Evolutionary conservation across 2,113 vertebrate genomes (phyloP).

Genomic region (Ondatra zibethicus): DNA sequence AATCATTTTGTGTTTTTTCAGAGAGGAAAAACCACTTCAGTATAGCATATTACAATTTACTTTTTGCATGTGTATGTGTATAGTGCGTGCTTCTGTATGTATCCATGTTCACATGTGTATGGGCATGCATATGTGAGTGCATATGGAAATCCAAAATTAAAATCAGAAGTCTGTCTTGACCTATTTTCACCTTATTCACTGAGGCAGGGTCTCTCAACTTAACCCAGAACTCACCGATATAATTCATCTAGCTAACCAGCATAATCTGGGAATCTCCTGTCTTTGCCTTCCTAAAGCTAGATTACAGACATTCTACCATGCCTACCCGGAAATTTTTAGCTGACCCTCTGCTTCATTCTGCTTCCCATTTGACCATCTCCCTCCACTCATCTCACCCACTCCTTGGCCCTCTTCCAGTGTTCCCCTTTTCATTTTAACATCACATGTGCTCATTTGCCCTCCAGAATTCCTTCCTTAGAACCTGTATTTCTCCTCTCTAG

Average conservation of each 20-base stretch:
- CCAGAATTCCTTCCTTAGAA: not conserved
- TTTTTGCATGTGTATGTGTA: not conserved
- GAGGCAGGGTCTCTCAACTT: not conserved
- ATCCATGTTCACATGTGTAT: not conserved
- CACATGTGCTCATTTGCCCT: not conserved
- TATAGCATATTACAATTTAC: not conserved
- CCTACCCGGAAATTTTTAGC: not conserved
- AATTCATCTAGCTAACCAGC: not conserved
- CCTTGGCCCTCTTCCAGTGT: not conserved
- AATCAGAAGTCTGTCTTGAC: not conserved
- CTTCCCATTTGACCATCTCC: not conserved
- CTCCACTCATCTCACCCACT: not conserved
- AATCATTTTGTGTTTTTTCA: slow-evolving; percentile 9
- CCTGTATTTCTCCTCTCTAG: not conserved
- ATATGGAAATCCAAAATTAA: not conserved
- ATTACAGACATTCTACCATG: not conserved
- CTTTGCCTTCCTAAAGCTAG: not conserved
- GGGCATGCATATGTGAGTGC: not conserved
- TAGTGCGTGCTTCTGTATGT: not conserved
- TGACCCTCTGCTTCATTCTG: not conserved
- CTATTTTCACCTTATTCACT: not conserved
- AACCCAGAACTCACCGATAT: not conserved
- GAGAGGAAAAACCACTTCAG: not conserved
- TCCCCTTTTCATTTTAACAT: no score
- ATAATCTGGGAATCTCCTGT: not conserved